These are phyloP conservation scores for Eutolmus rufibarbis DNA, from an alignment of 2,888 invertebrate genomes.

Conservation along the genomic window DNA sequence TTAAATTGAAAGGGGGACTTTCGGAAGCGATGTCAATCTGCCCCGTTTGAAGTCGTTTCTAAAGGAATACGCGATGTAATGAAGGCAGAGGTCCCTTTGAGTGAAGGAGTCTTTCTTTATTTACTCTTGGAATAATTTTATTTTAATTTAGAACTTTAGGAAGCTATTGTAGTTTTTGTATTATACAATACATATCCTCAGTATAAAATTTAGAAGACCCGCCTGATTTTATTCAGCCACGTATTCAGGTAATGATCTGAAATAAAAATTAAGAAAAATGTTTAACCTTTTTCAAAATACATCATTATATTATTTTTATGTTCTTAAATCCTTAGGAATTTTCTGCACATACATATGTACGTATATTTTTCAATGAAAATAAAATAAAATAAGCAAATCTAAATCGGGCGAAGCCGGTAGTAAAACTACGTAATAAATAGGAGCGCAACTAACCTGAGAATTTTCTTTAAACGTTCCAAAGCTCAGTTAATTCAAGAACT, in stretches of 20 bases:
- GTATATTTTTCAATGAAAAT: no score
- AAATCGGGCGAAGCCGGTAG: no score
- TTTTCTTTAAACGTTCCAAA: neutral
- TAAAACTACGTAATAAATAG: neutral
- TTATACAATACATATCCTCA: neutral
- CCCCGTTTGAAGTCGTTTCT: neutral
- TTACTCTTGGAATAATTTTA: neutral
- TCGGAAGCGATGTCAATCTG: neutral
- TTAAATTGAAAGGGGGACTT: neutral
- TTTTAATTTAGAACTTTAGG: neutral
- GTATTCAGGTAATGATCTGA: no score
- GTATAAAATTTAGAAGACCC: no score
- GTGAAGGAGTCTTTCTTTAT: neutral
- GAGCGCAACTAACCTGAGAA: neutral
- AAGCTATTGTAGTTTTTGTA: neutral
- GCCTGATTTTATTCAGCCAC: no score
- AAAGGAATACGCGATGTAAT: neutral
- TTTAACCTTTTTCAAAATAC: no score
- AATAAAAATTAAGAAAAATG: no score
- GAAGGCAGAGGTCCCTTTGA: neutral
- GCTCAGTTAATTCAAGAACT: neutral
- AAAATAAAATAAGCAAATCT: no score
- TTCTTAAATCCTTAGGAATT: no score
- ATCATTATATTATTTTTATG: no score
- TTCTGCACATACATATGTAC: no score